Evolutionary conservation across 2,797 vertebrate genomes (phyloP), one percentile per base, ranked within the genome.

Genomic region (Dicrostonyx torquatus): DNA sequence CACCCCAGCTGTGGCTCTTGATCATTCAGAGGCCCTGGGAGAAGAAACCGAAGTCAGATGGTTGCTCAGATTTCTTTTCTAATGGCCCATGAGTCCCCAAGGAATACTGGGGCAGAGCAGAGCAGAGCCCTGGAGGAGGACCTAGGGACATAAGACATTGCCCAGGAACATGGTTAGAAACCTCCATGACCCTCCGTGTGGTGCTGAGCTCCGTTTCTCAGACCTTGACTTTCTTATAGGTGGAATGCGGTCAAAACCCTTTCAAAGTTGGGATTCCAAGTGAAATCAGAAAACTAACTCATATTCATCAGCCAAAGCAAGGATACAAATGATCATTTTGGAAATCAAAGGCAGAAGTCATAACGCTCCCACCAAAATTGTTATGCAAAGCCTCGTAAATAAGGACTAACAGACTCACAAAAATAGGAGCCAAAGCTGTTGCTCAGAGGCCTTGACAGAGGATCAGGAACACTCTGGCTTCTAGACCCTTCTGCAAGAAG

Each of bases 141-240:
- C 60, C 37, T 1, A 34, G 2, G 78, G 34, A 22, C 37, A 68
- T 6, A 20, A 2, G 43, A 18, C 40, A 40, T 10, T n/a, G 43
- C 6, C 3, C n/a, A 7, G 37, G 34, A 13, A 20, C 34, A 34
- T 55, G 53, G 24, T 12, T 2, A 1, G 7, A 3, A 2, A 34
- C 34, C 24, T 58, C 55, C 18, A 5, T 6, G 4, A 17, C 76
- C 70, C 72, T 45, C 80, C 34, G 17, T 34, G 12, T 31, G 37
- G 29, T 29, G 29, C 20, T 64, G 1, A 15, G 10, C 43, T 58
- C 85, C 26, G 18, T 22, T 45, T 60, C 45, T 58, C 75, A 20
- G 22, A 4, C 68, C 80, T 91, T 55, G 13, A 58, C 58, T 68
- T 87, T 58, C 70, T 84, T 73, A 48, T 79, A 89, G 79, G 37